phyloP scores from a whole-genome alignment of 2,113 vertebrate genomes.

The Centropus unirufus region DNA sequence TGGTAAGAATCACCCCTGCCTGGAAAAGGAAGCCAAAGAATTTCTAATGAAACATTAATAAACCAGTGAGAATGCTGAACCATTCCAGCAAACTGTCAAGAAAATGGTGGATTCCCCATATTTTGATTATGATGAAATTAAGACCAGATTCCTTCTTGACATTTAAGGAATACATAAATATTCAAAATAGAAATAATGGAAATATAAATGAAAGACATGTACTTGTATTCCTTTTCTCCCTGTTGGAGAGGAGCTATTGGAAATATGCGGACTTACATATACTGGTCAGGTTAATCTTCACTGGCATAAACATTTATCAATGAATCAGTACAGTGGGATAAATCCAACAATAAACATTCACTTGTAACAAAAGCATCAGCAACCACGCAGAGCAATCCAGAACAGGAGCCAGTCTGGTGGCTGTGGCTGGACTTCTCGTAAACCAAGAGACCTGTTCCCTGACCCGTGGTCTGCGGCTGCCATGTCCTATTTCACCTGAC shows the following conservation, averaged over 20 bases:
- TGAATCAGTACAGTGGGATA: background rate
- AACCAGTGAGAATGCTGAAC: background rate
- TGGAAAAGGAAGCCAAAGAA: background rate
- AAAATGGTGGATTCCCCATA: background rate
- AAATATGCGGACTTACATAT: fast-evolving
- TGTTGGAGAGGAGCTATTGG: background rate
- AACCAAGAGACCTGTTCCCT: background rate
- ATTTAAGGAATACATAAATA: background rate
- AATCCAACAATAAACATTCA: background rate
- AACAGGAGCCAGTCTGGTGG: background rate
- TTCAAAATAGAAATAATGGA: fast-evolving
- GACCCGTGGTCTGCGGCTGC: fast-evolving
- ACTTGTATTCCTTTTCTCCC: background rate
- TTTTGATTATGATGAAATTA: background rate
- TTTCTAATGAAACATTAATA: background rate
- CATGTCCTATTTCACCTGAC: background rate
- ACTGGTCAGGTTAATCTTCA: background rate
- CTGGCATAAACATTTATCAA: background rate
- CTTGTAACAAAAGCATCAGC: background rate
- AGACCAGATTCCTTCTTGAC: fast-evolving
- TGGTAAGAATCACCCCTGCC: background rate
- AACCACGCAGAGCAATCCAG: background rate
- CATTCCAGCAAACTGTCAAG: background rate
- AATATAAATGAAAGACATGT: background rate
- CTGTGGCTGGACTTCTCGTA: background rate